Base-by-base conservation (phyloP, 1,140 invertebrate species). In the Ceratoteleas bidentatus region DNA sequence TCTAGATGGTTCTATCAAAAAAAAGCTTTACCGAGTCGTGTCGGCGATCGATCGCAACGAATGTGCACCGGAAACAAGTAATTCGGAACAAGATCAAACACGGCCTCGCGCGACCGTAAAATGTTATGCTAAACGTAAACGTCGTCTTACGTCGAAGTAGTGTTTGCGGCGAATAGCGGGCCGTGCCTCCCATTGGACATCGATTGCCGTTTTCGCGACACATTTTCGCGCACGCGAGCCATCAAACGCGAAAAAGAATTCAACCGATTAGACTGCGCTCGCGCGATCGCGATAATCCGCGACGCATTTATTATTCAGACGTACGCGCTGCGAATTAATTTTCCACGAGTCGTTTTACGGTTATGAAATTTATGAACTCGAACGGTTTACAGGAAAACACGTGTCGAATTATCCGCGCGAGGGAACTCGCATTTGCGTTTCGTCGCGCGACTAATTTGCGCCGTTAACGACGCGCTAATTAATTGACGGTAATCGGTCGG, bases 211-310 rank as follows among this genome's bases (percentile, higher is more conserved):
- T 64, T 24, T 65, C 54, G 54, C 70, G 61, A 65, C 70, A 74
- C 70, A 74, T 74, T 74, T 74, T 74, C 52, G 33, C 70, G 40
- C 70, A 74, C 70, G 70, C 70, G 61, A 74, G 53, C 70, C 50
- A 74, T 74, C 61, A 65, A 58, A 65, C 32, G 61, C 43, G 50
- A 13, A 72, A 58, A 74, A 58, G 53, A 65, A 74, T 74, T 74
- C 50, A 33, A 74, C 50, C 50, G 58, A 64, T 62, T 73, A 58
- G 57, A 15, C 43, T 34, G 34, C 24, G 52, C 34, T 62, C 1
- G 43, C 50, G 5, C 13, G 45, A 62, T 65, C 45, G 34, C n/a
- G 70, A 74, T 74, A 74, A 74, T 8, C 33, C 34, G 45, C 15
- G 14, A 38, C n/a, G 8, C 43, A 58, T 74, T 74, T 65, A 65